Base-by-base conservation (phyloP, 2,888 invertebrate species). In the Choreutis nemorana region DNA sequence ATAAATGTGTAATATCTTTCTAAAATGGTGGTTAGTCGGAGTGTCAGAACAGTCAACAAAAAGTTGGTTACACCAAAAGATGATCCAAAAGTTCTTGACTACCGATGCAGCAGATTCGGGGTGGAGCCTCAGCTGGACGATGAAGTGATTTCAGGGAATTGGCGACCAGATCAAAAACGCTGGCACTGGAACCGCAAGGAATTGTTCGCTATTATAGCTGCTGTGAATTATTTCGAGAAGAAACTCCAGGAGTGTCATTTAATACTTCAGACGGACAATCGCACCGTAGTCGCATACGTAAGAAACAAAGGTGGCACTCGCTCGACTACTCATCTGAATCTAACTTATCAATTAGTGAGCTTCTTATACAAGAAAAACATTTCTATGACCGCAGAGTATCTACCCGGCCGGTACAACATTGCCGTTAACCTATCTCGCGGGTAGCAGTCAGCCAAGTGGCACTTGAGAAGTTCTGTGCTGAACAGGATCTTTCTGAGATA, bases 391-490 rank as follows among this genome's bases (percentile, higher is more conserved):
- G 14, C 27, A 2, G 31, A 42, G 25, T 40, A 41, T 14, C 34
- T 50, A 4, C 47, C 49, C 11, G 48, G 46, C 4, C 30, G 33
- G n/a, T 47, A 42, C 50, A 51, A 54, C 18, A 18, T 18, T 18
- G 5, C 18, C 18, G 18, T 6, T 8, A 18, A 18, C 8, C 18
- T 18, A 18, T 18, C 18, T 8, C 18, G 18, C 5, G 18, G 18
- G 18, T 6, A 18, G 18, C 5, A 8, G 18, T 8, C 18, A 18
- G 5, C 18, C 18, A 8, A 18, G 8, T 18, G 18, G 18, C 18
- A 18, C 5, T 18, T 18, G 18, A 5, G 5, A 5, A 8, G 8
- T 6, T 8, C 18, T 8, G 18, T 8, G 5, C 8, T 18, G 8
- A 18, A 18, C 18, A 18, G 8, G 18, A 18, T n/a, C n/a, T n/a